phyloP scores from a whole-genome alignment of 2,797 vertebrate genomes.

The Jordanella pulchra region DNA sequence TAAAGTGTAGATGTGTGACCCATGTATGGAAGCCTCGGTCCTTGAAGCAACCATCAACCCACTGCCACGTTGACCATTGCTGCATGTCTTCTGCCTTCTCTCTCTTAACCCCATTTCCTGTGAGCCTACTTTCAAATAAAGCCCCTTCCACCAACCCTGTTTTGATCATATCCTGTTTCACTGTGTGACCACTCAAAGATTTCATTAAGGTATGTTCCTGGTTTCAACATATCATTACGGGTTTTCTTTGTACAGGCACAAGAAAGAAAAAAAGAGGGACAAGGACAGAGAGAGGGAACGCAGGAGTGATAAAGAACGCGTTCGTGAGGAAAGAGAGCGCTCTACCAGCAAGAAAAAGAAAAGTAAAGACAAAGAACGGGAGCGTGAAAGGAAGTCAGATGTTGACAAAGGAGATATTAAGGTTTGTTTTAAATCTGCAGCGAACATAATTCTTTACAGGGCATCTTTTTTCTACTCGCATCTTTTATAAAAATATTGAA shows the following conservation, averaged over 20 bases:
- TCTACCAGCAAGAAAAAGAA: conserved; percentile 93
- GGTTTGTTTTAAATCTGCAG: conserved; percentile 73
- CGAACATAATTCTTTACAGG: not conserved
- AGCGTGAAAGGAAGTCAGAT: conserved; percentile 87
- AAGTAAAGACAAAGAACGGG: conserved; percentile 89
- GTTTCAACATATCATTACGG: not conserved
- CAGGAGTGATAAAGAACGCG: conserved; percentile 79
- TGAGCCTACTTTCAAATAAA: not conserved
- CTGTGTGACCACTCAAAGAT: not conserved
- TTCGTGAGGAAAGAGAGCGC: conserved; percentile 85
- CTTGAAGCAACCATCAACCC: no score
- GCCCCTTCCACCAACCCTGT: not conserved
- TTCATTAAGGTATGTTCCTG: not conserved
- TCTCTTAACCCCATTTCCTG: no score
- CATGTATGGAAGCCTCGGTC: no score
- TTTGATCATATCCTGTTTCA: not conserved
- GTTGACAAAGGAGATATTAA: conserved; percentile 91
- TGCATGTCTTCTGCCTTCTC: not conserved
- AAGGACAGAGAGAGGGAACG: conserved; percentile 90
- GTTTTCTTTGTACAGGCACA: conserved; percentile 70
- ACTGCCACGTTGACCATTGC: no score
- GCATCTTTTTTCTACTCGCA: not conserved
- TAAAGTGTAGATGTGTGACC: not conserved
- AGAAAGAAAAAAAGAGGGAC: conserved; percentile 98
- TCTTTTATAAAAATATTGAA: conserved; percentile 8